Evolutionary conservation across 2,888 invertebrate species (phyloP), one percentile per base, ranked within the genome.

Genomic region (Tillus elongatus): DNA sequence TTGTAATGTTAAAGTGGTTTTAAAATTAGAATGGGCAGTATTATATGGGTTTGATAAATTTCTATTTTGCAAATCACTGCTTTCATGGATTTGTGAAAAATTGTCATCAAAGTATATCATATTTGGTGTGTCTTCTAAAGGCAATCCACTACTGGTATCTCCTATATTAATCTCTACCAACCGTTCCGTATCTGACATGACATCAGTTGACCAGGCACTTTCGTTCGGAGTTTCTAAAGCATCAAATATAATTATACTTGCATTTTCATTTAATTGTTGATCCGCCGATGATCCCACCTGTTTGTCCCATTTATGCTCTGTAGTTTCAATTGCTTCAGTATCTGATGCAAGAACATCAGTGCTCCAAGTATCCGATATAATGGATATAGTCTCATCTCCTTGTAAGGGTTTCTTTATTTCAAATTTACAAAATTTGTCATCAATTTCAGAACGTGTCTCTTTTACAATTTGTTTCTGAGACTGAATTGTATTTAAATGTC

Each of bases 291-390:
- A 52, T 33, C 52, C 42, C 39, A 64, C 68, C 13, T 50, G 54
- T 30, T 79, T 73, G 49, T 82, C 81, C 13, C 74, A 74, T 31
- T 60, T 44, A 1, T 47, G 44, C 15, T 60, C 61, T 8, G 46
- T 46, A 46, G 82, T 82, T 47, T 92, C 93, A 29, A 91, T 77
- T 11, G 87, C 87, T 68, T 97, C 97, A 8, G 91, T 92, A 66
- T 97, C 97, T 37, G 92, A 93, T 0, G 95, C 95, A 37, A 96
- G 67, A 31, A 97, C 97, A 66, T 97, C 97, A 1, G 97, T 97
- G 50, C 93, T 93, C 97, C 97, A 97, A 1, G 95, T 95, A 63
- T 98, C 97, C 31, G 93, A 93, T 51, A 97, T 93, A 56, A 96
- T 82, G 24, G 95, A 96, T 51, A 93, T 84, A 1, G 93, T 93